Evolutionary conservation across 2,797 vertebrate species (phyloP), one percentile per base, ranked within the genome.

Genomic region (Phrynocephalus forsythii): DNA sequence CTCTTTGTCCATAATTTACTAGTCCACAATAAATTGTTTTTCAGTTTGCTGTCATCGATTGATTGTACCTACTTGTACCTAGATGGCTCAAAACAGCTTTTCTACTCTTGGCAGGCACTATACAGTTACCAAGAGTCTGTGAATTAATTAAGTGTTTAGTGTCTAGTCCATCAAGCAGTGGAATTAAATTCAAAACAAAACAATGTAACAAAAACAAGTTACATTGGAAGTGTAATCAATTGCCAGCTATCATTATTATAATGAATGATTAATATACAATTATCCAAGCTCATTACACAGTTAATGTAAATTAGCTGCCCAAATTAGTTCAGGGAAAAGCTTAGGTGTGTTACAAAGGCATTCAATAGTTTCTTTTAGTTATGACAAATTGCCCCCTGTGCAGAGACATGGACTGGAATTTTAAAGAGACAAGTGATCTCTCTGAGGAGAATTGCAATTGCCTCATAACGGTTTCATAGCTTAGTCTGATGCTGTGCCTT

Each of bases 381-480:
- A 48, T 86, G 88, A 86, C 77, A 90, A 76, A 71, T 71, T 71
- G 84, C 16, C 48, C 56, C 44, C 86, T 73, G 86, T 86, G 15
- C 11, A 33, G 66, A 26, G 69, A 69, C 85, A 90, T n/a, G 82
- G 86, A 82, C 71, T 76, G 80, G 68, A 91, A 71, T 82, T 44
- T 2, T 24, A 6, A 71, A 82, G 71, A 92, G 91, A 91, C 52
- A 67, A 60, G 71, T n/a, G 56, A 60, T 90, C 71, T 80, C 60
- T 60, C 66, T 56, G 63, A 48, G 3, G 84, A 68, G 11, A 30
- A 38, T 24, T 78, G 80, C 33, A 90, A 78, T 44, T 90, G 52
- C 50, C 75, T 92, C 79, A 60, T 88, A 85, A 79, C 91, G 87
- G 72, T 94, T 93, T 87, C 88, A 91, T 76, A 86, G 90, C 84